These are phyloP conservation scores for Epsilonema sp. DNA, from an alignment of 2,888 invertebrate species.

Conservation along the genomic window DNA sequence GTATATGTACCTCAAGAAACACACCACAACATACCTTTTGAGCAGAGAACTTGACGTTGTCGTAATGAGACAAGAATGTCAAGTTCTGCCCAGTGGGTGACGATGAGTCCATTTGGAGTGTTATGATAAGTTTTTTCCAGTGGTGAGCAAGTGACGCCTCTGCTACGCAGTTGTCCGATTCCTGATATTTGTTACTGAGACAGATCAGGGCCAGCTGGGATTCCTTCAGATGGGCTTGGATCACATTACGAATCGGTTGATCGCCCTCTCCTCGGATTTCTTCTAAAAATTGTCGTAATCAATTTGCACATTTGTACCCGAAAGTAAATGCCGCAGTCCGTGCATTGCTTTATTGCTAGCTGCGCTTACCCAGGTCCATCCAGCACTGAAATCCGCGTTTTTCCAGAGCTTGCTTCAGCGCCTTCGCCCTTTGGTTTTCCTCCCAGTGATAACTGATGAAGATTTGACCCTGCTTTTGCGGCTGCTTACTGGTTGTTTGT, in stretches of 20 bases:
- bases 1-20: too few relatives aligned
- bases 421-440: not conserved
- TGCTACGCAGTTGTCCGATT: not conserved
- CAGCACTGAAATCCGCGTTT: not conserved
- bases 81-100: too few relatives aligned
- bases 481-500: not conserved
- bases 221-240: too few relatives aligned
- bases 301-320: too few relatives aligned
- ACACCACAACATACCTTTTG: too few relatives aligned
- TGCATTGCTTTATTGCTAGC: not conserved
- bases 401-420: not conserved
- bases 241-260: too few relatives aligned
- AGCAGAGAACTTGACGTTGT: too few relatives aligned
- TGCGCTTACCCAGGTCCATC: not conserved
- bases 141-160: not conserved
- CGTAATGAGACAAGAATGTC: too few relatives aligned
- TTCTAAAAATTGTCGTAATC: too few relatives aligned
- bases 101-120: not conserved
- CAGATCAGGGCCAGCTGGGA: not conserved
- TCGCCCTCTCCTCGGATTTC: too few relatives aligned
- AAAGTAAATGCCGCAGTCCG: too few relatives aligned
- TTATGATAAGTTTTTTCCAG: not conserved
- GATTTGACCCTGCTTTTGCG: not conserved
- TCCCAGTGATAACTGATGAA: slow-evolving; percentile 1
- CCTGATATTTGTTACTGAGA: not conserved